A percentile compares a stretch with the other conserved stretches of the same genome.
Conservation (phyloP, 2,888 invertebrate species). For the Watsonalla cultraria region DNA sequence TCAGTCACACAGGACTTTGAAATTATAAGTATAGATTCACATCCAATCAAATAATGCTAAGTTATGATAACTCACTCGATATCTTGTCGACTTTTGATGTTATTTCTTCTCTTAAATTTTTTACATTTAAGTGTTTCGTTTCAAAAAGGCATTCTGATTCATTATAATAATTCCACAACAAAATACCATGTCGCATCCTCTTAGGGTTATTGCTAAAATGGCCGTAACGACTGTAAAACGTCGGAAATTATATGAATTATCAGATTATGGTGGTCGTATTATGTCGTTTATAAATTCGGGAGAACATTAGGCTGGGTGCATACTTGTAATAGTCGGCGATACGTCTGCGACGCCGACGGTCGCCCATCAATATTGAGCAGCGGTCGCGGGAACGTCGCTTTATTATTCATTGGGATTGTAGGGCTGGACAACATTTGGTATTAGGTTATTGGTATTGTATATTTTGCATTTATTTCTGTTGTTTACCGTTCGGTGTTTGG, state of each 20-base stretch:
- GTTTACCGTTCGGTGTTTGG: no score
- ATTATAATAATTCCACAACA: neutral
- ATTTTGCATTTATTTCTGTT: no score
- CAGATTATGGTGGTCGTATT: conserved; percentile 42
- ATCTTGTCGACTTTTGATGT: no score
- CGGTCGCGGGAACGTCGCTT: conserved; percentile 34
- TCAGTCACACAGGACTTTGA: no score
- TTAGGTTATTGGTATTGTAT: neutral
- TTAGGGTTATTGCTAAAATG: conserved; percentile 21
- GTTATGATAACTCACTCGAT: no score
- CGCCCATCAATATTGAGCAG: conserved; percentile 41
- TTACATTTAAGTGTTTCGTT: neutral
- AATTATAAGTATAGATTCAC: no score
- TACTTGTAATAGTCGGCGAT: conserved; percentile 16
- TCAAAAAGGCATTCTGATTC: neutral
- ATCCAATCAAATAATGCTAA: no score
- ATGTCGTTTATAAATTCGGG: conserved; percentile 26
- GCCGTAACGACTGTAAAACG: conserved; percentile 25
- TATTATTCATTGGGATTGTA: conserved; percentile 49
- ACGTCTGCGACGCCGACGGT: conserved; percentile 26
- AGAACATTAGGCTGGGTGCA: conserved; percentile 2
- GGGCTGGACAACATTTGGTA: conserved; percentile 27
- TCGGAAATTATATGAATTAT: conserved; percentile 52
- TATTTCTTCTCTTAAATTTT: no score
- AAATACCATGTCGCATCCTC: conserved; percentile 10